Evolutionary conservation across 2,113 vertebrate species (phyloP).

Genomic region (Oostethus manadensis): DNA sequence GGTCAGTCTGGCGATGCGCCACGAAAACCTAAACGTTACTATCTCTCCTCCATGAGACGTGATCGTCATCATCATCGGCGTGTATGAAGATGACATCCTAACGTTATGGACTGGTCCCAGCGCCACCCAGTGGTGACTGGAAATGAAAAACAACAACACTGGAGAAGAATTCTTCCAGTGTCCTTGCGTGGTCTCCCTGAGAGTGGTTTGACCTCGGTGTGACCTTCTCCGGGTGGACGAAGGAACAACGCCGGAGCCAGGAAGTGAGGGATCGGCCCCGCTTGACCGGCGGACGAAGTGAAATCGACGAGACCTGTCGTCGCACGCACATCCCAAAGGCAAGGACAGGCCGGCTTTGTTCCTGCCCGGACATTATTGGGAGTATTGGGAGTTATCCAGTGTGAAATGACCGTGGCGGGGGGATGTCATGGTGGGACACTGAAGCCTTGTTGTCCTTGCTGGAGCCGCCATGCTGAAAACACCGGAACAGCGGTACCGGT

Average conservation of each 20-base stretch:
- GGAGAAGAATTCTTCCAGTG: too few relatives aligned
- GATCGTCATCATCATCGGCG: too few relatives aligned
- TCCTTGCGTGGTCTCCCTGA: too few relatives aligned
- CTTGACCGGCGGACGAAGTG: slow-evolving; percentile 14
- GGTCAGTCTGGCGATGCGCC: too few relatives aligned
- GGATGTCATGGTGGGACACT: slow-evolving; percentile 60
- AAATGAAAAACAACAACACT: too few relatives aligned
- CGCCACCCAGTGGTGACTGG: too few relatives aligned
- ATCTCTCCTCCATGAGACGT: too few relatives aligned
- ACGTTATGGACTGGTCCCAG: too few relatives aligned
- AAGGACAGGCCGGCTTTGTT: slow-evolving; percentile 58
- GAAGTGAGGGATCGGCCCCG: slow-evolving; percentile 8
- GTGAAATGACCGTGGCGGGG: slow-evolving; percentile 61
- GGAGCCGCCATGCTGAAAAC: slow-evolving; percentile 34
- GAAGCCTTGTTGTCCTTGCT: slow-evolving; percentile 64
- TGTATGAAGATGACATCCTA: too few relatives aligned
- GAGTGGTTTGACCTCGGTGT: too few relatives aligned
- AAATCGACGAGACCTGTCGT: slow-evolving; percentile 37
- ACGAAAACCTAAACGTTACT: too few relatives aligned
- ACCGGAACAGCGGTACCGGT: slow-evolving; percentile 24
- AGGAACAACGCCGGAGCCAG: background rate
- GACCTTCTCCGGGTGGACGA: too few relatives aligned
- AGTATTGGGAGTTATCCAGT: slow-evolving; percentile 62
- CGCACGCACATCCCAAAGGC: slow-evolving; percentile 41
- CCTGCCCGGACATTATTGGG: slow-evolving; percentile 58